These are phyloP conservation scores for Gallinago undulata DNA, from an alignment of 2,113 vertebrate genomes.

Conservation along the genomic window DNA sequence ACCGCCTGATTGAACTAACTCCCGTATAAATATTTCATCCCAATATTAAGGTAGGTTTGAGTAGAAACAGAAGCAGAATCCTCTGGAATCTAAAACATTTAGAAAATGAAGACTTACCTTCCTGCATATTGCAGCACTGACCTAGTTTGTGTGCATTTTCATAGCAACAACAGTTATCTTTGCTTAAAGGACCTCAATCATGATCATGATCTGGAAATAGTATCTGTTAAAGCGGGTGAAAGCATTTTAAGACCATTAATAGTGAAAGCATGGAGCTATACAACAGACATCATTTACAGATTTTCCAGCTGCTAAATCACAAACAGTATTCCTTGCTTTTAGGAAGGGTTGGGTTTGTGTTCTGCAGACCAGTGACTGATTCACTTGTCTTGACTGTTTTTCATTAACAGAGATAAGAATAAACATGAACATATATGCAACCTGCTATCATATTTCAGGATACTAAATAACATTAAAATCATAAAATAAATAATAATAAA, in stretches of 20 bases:
- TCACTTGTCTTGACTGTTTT: neutral
- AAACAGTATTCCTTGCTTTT: neutral
- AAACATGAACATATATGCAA: neutral
- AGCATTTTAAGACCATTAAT: neutral
- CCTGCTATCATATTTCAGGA: neutral
- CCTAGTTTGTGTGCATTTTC: neutral
- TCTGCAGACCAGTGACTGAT: neutral
- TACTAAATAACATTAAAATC: neutral
- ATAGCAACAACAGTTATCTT: neutral
- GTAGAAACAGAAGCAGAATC: neutral
- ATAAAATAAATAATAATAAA: neutral
- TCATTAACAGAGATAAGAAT: neutral
- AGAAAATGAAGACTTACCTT: neutral
- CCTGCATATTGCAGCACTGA: neutral
- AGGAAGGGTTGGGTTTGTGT: neutral
- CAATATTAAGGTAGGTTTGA: neutral
- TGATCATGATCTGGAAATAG: conserved; percentile 9
- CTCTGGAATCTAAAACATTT: neutral
- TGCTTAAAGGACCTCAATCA: neutral
- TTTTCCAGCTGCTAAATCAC: neutral
- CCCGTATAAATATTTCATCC: neutral
- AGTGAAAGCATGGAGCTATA: neutral
- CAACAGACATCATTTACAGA: neutral
- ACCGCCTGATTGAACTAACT: accelerated
- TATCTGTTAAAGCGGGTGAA: neutral